phyloP scores from a whole-genome alignment of 2,113 vertebrate genomes.

The Gobiocypris rarus region DNA sequence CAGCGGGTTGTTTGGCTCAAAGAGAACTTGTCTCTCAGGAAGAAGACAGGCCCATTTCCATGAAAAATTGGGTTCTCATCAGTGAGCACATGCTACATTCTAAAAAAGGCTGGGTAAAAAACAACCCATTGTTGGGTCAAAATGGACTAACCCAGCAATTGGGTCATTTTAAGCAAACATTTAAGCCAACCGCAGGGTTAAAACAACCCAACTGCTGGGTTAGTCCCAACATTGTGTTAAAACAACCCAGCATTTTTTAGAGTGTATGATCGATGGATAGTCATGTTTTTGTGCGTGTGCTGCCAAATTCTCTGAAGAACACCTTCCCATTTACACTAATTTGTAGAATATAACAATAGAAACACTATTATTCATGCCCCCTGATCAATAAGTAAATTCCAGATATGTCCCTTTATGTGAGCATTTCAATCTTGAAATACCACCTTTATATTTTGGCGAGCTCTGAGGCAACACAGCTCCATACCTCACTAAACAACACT shows the following conservation, averaged over 20 bases:
- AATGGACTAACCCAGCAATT: too few relatives aligned
- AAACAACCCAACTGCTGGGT: too few relatives aligned
- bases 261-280: background rate
- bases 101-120: too few relatives aligned
- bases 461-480: background rate
- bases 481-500: background rate
- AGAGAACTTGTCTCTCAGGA: background rate
- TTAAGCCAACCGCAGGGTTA: too few relatives aligned
- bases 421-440: background rate
- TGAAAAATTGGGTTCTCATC: background rate
- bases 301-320: background rate
- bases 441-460: background rate
- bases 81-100: background rate
- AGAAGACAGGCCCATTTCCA: background rate
- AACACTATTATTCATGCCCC: background rate
- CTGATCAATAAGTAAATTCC: background rate
- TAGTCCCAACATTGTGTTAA: too few relatives aligned
- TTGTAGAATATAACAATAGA: background rate
- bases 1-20: background rate
- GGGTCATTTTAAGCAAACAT: too few relatives aligned
- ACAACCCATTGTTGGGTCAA: too few relatives aligned
- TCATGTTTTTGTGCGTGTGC: background rate
- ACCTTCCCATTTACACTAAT: background rate
- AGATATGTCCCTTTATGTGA: background rate
- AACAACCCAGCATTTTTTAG: too few relatives aligned